Base-by-base conservation (phyloP, 2,113 vertebrate genomes). In the Pao palembangensis region DNA sequence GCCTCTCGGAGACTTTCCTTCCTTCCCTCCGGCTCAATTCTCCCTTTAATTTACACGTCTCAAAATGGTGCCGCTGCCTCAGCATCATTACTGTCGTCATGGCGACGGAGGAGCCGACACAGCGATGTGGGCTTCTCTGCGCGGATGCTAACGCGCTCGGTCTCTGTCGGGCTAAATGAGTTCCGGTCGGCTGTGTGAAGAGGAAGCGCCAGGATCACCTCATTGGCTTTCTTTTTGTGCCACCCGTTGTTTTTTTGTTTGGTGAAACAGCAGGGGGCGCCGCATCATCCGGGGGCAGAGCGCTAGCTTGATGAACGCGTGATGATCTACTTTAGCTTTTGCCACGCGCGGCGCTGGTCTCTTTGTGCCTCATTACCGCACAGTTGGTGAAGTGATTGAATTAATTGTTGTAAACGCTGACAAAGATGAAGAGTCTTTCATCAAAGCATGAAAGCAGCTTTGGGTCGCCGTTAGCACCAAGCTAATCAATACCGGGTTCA, bases 91-190 rank as follows among this genome's bases (percentile, higher is more conserved):
- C 73, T 76, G 86, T 79, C 75, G 19, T 23, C 8, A 7, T 1
- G 28, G 55, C 80, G 80, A 87, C 79, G 75, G 80, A 85, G 34
- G 80, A 87, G 64, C 73, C 75, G 83, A 84, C 83, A 79, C 54
- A 87, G 46, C 31, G 57, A 84, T 82, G 71, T 70, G 69, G 78
- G 68, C 83, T 80, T 80, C 67, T 76, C 55, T 64, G 63, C 71
- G 66, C 68, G 67, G 79, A 71, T 68, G 34, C 69, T 60, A 67
- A 59, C 60, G 44, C 75, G 72, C 77, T 87, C 64, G 75, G 76
- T 83, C 78, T 84, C 67, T 83, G 86, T 85, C 79, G 73, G 73
- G 67, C 46, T 75, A 76, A 84, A 80, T 81, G 71, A 71, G 67
- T 71, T 71, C 5, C 28, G 68, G 67, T 31, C 28, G 68, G 67